Evolutionary conservation across 2,113 vertebrate species (phyloP).

Genomic region (Agelaius tricolor): DNA sequence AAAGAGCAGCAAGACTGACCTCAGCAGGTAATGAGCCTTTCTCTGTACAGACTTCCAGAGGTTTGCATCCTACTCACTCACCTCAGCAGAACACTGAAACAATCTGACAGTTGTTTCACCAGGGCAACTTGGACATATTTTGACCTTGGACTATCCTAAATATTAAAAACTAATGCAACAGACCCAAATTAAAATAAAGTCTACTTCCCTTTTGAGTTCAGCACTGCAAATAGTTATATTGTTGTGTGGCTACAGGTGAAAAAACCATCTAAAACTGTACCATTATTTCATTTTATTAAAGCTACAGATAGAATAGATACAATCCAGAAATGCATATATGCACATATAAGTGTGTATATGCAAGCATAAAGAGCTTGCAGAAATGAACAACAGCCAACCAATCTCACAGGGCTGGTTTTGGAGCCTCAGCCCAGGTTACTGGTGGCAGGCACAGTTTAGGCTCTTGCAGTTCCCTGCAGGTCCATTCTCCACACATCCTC

Average conservation of each 20-base stretch:
- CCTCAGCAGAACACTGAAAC: background rate
- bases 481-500: background rate
- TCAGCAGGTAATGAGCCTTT: background rate
- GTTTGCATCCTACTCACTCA: background rate
- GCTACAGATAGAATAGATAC: background rate
- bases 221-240: background rate
- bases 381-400: background rate
- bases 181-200: background rate
- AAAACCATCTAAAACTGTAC: background rate
- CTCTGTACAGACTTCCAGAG: background rate
- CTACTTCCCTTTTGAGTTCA: background rate
- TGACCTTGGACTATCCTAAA: background rate
- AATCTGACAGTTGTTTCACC: background rate
- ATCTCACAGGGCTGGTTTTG: background rate
- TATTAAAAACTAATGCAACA: background rate
- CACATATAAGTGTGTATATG: background rate
- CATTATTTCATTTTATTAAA: background rate
- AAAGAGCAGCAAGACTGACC: background rate
- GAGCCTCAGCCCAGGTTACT: background rate
- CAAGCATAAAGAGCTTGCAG: background rate
- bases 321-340: background rate
- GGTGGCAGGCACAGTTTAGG: background rate
- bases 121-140: background rate
- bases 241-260: background rate
- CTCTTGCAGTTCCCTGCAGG: background rate